Evolutionary conservation across 1,140 invertebrate genomes (phyloP).

Genomic region (Triops cancriformis): DNA sequence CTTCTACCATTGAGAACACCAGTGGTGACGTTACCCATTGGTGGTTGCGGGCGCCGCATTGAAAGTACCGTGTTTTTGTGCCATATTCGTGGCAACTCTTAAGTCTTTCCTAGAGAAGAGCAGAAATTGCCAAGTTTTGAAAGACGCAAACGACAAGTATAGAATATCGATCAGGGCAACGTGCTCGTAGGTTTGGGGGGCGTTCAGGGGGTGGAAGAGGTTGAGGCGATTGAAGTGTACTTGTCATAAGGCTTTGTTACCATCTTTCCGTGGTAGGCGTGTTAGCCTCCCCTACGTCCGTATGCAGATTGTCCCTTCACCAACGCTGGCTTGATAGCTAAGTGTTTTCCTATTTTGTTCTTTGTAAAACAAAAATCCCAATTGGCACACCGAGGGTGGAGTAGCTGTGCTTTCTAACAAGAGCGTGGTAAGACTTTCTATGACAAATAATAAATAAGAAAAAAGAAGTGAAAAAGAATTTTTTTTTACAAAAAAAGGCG

Average conservation of each 20-base stretch:
- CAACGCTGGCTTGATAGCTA: background rate
- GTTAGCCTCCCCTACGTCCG: background rate
- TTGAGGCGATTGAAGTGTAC: background rate
- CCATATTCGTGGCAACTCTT: background rate
- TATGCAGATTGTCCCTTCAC: background rate
- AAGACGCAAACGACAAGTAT: background rate
- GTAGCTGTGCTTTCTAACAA: too few species aligned
- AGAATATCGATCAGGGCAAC: background rate
- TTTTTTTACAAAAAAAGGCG: background rate
- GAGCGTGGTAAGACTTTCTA: background rate
- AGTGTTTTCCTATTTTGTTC: background rate
- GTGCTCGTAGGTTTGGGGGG: background rate
- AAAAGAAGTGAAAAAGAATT: too few species aligned
- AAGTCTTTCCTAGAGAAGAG: background rate
- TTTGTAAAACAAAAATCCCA: too few species aligned
- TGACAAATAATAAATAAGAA: background rate
- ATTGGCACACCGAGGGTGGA: too few species aligned
- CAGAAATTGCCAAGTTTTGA: background rate
- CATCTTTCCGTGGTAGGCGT: background rate
- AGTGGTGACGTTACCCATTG: background rate
- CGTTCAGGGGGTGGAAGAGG: background rate
- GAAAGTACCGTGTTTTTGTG: background rate
- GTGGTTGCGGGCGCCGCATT: background rate
- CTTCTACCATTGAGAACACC: background rate
- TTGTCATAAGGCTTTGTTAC: background rate